A percentile compares a stretch with the other conserved stretches of the same genome.
These are phyloP conservation scores for Lucilia sericata DNA, from an alignment of 1,140 invertebrate genomes.

Conservation along the genomic window DNA sequence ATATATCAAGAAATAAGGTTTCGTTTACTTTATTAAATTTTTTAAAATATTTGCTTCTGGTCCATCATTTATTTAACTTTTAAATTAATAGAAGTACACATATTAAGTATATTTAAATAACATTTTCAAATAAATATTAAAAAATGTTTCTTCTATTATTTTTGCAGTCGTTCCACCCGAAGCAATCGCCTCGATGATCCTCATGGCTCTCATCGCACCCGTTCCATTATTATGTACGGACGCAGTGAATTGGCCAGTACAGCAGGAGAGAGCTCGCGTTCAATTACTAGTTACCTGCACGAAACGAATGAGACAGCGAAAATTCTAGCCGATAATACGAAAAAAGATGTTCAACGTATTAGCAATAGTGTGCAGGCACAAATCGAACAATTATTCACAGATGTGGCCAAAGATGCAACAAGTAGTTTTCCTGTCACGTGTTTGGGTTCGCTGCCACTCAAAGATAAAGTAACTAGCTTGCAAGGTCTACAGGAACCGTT, in stretches of 20 bases:
- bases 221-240: conserved; percentile 67
- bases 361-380: conserved; percentile 85
- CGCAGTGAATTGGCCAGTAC: conserved; percentile 66
- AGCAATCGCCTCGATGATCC: conserved; percentile 66
- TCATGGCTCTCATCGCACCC: conserved; percentile 64
- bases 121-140: no score
- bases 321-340: conserved; percentile 60
- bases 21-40: no score
- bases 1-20: no score
- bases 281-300: conserved; percentile 62
- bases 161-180: conserved; percentile 58
- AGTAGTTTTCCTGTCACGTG: conserved; percentile 80
- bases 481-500: conserved; percentile 85
- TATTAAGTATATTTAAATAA: no score
- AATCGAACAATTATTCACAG: conserved; percentile 87
- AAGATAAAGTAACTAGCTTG: conserved; percentile 83
- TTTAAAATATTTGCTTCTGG: no score
- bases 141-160: not conserved
- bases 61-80: no score
- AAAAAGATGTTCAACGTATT: conserved; percentile 66
- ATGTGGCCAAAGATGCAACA: conserved; percentile 78
- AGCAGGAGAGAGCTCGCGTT: conserved; percentile 56
- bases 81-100: no score
- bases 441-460: conserved; percentile 82
- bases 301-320: conserved; percentile 58